These are phyloP conservation scores for Philaethria dido DNA, from an alignment of 2,888 invertebrate species.

Conservation along the genomic window DNA sequence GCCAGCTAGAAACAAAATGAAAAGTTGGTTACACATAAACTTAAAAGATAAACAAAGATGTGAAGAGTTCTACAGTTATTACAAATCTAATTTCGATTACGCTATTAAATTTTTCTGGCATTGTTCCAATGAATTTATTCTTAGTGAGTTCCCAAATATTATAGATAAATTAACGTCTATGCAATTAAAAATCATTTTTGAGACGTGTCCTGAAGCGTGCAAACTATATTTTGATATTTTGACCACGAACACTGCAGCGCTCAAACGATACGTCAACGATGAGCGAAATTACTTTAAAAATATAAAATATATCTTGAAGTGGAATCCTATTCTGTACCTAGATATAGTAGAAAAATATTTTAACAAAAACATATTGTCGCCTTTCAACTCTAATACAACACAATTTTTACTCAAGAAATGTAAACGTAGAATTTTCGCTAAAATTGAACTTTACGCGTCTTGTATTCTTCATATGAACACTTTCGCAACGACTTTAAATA, in stretches of 20 bases:
- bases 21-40: conserved; percentile 56
- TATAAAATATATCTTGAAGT: conserved; percentile 56
- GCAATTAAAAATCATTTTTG: conserved; percentile 58
- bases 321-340: conserved; percentile 54
- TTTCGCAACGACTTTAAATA: conserved; percentile 53
- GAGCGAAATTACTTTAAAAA: conserved; percentile 52
- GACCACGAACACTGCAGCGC: conserved; percentile 46
- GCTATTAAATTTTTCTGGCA: conserved; percentile 58
- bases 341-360: conserved; percentile 60
- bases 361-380: conserved; percentile 39
- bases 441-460: conserved; percentile 58
- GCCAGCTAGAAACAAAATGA: conserved; percentile 62
- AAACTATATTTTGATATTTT: conserved; percentile 58
- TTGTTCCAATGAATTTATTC: conserved; percentile 56
- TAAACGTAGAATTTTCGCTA: conserved; percentile 54
- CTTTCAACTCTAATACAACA: conserved; percentile 52
- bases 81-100: conserved; percentile 51
- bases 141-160: conserved; percentile 50
- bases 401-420: conserved; percentile 55
- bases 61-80: conserved; percentile 60
- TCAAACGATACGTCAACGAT: conserved; percentile 47
- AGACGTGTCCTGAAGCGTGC: conserved; percentile 54
- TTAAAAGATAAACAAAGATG: conserved; percentile 54
- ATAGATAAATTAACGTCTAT: conserved; percentile 55
- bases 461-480: conserved; percentile 56